Evolutionary conservation across 2,797 vertebrate genomes (phyloP).

Genomic region (Ispidina picta): DNA sequence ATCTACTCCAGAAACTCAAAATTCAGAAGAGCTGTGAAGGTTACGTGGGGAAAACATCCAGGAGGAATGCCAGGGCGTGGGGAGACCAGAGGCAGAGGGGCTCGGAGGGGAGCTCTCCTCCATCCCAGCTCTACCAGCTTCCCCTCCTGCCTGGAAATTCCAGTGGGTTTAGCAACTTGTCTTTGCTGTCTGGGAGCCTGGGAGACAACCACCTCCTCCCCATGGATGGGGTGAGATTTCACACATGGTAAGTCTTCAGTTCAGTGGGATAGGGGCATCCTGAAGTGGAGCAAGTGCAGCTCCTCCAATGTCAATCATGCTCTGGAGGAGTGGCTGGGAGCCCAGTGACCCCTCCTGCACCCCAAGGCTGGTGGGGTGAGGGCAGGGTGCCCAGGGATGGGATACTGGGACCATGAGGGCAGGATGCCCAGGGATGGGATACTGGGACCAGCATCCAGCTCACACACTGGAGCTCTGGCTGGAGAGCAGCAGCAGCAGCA

Average conservation of each 20-base stretch:
- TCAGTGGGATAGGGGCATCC: neutral
- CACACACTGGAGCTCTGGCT: rapidly evolving
- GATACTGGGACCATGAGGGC: no score
- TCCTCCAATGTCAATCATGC: rapidly evolving
- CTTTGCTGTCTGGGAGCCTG: neutral
- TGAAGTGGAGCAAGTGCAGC: neutral
- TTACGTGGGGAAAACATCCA: rapidly evolving
- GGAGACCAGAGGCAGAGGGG: neutral
- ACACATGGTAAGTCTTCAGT: rapidly evolving
- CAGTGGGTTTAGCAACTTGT: rapidly evolving
- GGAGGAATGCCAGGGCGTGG: neutral
- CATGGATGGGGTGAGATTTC: rapidly evolving
- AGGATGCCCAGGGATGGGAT: no score
- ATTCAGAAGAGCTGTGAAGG: neutral
- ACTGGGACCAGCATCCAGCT: rapidly evolving
- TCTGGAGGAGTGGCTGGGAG: neutral
- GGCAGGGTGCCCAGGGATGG: neutral
- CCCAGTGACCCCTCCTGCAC: neutral
- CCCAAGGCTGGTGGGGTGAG: rapidly evolving
- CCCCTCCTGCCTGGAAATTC: neutral
- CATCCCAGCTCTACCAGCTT: neutral
- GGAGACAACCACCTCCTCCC: neutral
- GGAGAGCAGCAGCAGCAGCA: neutral
- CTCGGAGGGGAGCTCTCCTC: neutral
- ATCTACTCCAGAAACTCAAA: conserved; percentile 17